Conservation (phyloP, 2,888 invertebrate species). For the Metellina segmentata region DNA sequence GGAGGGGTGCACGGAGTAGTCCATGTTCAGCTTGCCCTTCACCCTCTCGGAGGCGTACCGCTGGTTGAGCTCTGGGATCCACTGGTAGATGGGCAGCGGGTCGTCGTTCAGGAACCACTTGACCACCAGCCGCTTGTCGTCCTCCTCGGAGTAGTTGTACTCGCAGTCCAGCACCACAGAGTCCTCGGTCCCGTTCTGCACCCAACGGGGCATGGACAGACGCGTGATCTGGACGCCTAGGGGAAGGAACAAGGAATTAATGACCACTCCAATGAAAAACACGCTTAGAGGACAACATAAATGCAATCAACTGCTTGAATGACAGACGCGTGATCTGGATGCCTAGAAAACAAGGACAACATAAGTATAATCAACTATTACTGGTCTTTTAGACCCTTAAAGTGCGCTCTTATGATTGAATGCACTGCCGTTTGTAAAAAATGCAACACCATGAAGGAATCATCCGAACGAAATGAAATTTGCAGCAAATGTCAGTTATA, state of each 20-base stretch:
- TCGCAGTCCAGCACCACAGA: slow-evolving; percentile 79
- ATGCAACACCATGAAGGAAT: too few relatives aligned
- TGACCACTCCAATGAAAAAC: background rate
- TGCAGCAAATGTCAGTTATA: too few relatives aligned
- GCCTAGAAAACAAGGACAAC: slow-evolving; percentile 18
- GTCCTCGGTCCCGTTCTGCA: slow-evolving; percentile 78
- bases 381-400: too few relatives aligned
- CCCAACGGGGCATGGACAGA: slow-evolving; percentile 76
- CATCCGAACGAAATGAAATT: too few relatives aligned
- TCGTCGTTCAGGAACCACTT: slow-evolving; percentile 79
- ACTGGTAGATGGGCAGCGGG: slow-evolving; percentile 79
- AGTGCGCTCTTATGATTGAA: too few relatives aligned
- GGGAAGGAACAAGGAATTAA: background rate
- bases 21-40: slow-evolving; percentile 77
- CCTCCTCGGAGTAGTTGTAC: slow-evolving; percentile 78
- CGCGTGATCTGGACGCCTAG: slow-evolving; percentile 76
- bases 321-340: slow-evolving; percentile 76
- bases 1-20: slow-evolving; percentile 77
- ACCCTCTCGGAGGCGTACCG: slow-evolving; percentile 67
- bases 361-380: too few relatives aligned
- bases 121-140: slow-evolving; percentile 78
- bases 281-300: too few relatives aligned
- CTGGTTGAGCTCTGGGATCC: slow-evolving; percentile 78
- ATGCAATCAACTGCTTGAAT: too few relatives aligned
- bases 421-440: too few relatives aligned